Evolutionary conservation across 2,888 invertebrate genomes (phyloP).

Genomic region (Phytoseiulus persimilis): DNA sequence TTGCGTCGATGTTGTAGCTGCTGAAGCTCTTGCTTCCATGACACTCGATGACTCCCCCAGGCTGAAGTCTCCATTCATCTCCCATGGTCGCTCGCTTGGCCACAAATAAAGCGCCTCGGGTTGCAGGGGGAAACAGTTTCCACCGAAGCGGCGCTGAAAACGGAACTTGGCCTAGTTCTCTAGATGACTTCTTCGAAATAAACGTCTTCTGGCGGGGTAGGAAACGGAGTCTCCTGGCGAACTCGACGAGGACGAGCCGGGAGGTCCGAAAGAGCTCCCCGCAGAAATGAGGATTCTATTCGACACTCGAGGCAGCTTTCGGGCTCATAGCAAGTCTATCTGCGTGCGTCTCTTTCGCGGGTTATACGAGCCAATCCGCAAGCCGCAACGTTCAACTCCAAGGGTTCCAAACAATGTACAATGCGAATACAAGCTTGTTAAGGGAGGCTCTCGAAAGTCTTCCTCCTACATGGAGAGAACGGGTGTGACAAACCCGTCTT

Average conservation of each 20-base stretch:
- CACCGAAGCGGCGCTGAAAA: too few relatives aligned
- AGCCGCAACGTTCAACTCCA: background rate
- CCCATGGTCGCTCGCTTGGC: background rate
- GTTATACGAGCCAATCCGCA: background rate
- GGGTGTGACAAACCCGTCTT: background rate
- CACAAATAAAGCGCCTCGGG: background rate
- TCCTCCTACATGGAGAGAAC: background rate
- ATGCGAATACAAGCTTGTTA: background rate
- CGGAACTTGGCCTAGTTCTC: too few relatives aligned
- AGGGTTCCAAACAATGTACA: background rate
- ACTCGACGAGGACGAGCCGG: too few relatives aligned
- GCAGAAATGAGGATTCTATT: background rate
- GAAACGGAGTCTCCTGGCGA: too few relatives aligned
- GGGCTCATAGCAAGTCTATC: background rate
- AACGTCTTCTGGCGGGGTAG: too few relatives aligned
- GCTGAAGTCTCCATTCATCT: background rate
- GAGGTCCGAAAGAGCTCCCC: too few relatives aligned
- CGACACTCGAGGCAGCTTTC: background rate
- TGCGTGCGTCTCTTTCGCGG: background rate
- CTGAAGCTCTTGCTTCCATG: background rate
- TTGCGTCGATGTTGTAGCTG: background rate
- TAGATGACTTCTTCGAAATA: too few relatives aligned
- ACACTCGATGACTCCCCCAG: background rate
- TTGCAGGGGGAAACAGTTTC: background rate
- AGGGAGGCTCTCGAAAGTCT: background rate